Evolutionary conservation across 2,113 vertebrate species (phyloP).

Genomic region (Siphamia tubifer): DNA sequence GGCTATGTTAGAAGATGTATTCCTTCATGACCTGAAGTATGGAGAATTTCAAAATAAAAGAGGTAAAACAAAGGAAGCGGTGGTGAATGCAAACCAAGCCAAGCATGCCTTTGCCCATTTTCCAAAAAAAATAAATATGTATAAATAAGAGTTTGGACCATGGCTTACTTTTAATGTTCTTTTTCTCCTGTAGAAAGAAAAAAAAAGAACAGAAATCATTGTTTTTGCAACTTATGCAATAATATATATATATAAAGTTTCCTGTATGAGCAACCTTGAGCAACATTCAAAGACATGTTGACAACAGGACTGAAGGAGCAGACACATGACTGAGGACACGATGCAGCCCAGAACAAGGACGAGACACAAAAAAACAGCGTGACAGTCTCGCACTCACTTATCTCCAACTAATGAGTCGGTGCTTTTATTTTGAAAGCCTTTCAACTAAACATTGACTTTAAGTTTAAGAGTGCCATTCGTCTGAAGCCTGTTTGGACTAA

Average conservation of each 20-base stretch:
- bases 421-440: constrained; percentile 3
- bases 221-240: constrained; percentile 49
- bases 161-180: constrained; percentile 87
- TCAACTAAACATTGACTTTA: constrained; percentile 1
- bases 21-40: constrained; percentile 69
- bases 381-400: no score
- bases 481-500: constrained; percentile 16
- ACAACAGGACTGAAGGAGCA: constrained; percentile 33
- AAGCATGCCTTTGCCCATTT: constrained; percentile 76
- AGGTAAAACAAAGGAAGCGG: constrained; percentile 75
- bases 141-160: constrained; percentile 72
- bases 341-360: constrained; percentile 47
- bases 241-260: constrained; percentile 1
- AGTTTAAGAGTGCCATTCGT: constrained; percentile 61
- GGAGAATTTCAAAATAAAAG: no score
- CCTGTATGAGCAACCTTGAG: constrained; percentile 26
- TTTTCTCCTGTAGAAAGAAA: constrained; percentile 87
- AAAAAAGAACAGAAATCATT: constrained; percentile 81
- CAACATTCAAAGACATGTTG: constrained; percentile 33
- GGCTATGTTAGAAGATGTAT: constrained; percentile 62
- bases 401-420: constrained; percentile 5
- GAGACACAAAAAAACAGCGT: no score
- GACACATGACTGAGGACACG: constrained; percentile 53
- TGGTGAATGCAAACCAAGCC: constrained; percentile 76
- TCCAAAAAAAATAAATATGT: constrained; percentile 20